Evolutionary conservation across 2,888 invertebrate genomes (phyloP), one percentile per base, ranked within the genome.

Genomic region (Anagyrus pseudococci): DNA sequence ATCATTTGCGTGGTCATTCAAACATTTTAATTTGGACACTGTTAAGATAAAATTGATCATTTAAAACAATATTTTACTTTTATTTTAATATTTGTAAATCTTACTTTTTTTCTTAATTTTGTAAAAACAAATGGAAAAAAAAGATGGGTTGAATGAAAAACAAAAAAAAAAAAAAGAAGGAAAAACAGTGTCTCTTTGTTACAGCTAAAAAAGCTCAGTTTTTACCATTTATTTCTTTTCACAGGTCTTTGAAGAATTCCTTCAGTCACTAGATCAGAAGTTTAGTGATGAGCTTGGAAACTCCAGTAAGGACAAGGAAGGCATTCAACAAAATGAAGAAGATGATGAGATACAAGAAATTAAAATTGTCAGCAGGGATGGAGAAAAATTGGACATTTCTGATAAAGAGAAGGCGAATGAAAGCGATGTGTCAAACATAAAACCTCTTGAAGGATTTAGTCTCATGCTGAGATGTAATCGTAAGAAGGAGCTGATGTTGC

Each of bases 161-260:
- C 13, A 37, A 37, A 4, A 37, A 2, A 8, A 8, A 37, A 37
- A 37, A 37, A 37, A 37, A 2, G 33, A 19, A 44, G 13, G 2
- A 3, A 44, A 44, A 2, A 19, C 13, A 44, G 44, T 55, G 10
- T 55, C 2, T 46, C 55, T 19, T 50, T 29, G 41, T 37, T 56
- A 50, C 44, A 41, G 46, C 58, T 52, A 40, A 19, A 53, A 56
- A 44, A 41, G 23, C 50, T 41, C 33, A 58, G 8, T 55, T 6
- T 52, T 62, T 48, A 56, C 52, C n/a, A 43, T 22, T 40, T 50
- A 44, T 53, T 57, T 53, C 26, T 67, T 69, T 67, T 63, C 57
- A 47, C 63, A 80, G 80, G 70, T 78, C 64, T 79, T 80, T 69
- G 79, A 80, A 69, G 76, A 79, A 59, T 80, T 79, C 63, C 75